Evolutionary conservation across 1,140 invertebrate species (phyloP).

Genomic region (Cherax destructor): DNA sequence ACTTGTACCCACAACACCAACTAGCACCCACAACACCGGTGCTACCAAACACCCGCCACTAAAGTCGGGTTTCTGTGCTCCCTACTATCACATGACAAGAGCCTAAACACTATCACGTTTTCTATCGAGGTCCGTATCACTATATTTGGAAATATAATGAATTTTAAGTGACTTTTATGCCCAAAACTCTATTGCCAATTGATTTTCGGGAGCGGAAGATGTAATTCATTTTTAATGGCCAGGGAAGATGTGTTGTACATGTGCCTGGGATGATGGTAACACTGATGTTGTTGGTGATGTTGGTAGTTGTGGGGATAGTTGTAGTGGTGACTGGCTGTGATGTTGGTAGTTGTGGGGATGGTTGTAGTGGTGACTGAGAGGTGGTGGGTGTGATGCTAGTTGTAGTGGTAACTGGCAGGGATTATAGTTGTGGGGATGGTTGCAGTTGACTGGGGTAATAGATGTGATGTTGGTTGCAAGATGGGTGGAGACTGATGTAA

Average conservation of each 20-base stretch:
- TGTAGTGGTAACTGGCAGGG: background rate
- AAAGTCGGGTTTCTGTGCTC: no score
- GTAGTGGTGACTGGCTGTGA: background rate
- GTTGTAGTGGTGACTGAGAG: background rate
- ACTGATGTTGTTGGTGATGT: background rate
- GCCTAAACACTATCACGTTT: no score
- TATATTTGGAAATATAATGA: background rate
- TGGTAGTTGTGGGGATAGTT: background rate
- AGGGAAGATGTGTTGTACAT: background rate
- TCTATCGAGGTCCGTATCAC: no score
- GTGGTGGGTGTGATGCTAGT: background rate
- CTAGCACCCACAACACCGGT: no score
- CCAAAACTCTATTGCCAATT: background rate
- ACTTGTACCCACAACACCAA: no score
- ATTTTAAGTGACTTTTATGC: background rate
- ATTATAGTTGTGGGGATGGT: background rate
- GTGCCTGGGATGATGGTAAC: background rate
- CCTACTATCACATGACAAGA: no score
- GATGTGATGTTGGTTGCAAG: background rate
- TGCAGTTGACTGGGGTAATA: background rate
- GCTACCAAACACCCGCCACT: no score
- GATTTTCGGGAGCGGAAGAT: background rate
- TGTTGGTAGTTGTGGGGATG: background rate
- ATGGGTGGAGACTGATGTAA: no score
- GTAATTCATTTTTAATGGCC: constrained; percentile 14